phyloP scores from a whole-genome alignment of 2,888 invertebrate species.

The Laspeyria flexula region DNA sequence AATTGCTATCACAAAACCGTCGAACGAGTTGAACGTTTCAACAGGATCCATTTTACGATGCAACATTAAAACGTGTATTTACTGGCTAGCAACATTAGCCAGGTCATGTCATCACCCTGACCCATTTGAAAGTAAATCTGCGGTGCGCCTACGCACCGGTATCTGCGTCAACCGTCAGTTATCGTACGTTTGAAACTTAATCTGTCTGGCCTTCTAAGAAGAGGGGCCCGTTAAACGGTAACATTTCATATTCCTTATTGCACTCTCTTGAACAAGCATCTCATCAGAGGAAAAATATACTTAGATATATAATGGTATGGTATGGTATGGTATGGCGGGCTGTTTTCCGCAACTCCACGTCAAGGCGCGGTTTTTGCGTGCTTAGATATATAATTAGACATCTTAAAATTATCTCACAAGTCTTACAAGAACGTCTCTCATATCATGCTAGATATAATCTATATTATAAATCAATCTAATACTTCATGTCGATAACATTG shows the following conservation, averaged over 20 bases:
- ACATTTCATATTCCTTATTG: neutral
- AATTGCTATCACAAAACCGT: neutral
- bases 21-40: conserved; percentile 4
- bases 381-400: no score
- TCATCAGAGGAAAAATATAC: neutral
- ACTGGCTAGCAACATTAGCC: conserved; percentile 41
- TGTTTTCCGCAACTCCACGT: no score
- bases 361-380: no score
- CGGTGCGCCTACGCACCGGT: conserved; percentile 71
- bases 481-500: no score
- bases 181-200: conserved; percentile 51
- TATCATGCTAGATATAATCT: no score
- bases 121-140: conserved; percentile 75
- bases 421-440: no score
- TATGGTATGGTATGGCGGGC: no score
- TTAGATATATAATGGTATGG: no score
- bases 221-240: conserved; percentile 30
- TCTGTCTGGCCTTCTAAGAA: conserved; percentile 54
- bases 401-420: no score
- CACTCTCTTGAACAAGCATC: neutral
- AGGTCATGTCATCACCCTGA: conserved; percentile 68
- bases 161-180: conserved; percentile 62
- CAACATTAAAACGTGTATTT: conserved; percentile 27
- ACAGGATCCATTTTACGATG: conserved; percentile 34
- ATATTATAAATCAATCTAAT: no score